Conservation (phyloP, 2,113 vertebrate species). For the Aegotheles bennettii region DNA sequence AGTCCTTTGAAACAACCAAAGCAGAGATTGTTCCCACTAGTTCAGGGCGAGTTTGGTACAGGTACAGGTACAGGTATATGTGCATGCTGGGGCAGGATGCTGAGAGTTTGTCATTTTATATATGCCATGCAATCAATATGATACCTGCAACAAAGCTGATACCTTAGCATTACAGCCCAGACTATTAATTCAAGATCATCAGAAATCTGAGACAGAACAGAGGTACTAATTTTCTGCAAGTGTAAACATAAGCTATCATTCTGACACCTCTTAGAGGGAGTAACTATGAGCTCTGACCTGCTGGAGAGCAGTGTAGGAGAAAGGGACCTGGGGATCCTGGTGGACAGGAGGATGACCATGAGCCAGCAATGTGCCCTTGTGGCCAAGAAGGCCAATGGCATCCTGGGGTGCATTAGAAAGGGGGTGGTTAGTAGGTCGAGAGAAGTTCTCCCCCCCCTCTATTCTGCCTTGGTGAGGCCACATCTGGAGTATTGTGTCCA, state of each 20-base stretch:
- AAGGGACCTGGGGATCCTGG: no score
- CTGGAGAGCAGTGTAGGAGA: no score
- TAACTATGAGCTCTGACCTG: neutral
- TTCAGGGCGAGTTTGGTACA: neutral
- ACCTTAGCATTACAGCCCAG: neutral
- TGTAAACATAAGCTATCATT: neutral
- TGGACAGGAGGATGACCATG: no score
- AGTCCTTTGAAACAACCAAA: neutral
- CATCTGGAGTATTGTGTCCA: no score
- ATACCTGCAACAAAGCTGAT: neutral
- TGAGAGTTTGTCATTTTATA: neutral
- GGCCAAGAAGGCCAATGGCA: no score
- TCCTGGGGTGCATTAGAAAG: no score
- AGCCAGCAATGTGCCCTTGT: no score
- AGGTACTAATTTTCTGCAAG: neutral
- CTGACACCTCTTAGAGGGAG: neutral
- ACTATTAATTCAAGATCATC: neutral
- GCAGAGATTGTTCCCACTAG: neutral
- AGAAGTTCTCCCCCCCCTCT: no score
- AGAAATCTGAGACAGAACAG: conserved; percentile 4
- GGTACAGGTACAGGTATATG: neutral
- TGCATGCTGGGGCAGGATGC: neutral
- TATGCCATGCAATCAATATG: neutral
- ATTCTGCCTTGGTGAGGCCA: no score
- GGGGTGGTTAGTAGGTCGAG: no score